Evolutionary conservation across 2,113 vertebrate genomes (phyloP).

Genomic region (Cygnus buccinator): DNA sequence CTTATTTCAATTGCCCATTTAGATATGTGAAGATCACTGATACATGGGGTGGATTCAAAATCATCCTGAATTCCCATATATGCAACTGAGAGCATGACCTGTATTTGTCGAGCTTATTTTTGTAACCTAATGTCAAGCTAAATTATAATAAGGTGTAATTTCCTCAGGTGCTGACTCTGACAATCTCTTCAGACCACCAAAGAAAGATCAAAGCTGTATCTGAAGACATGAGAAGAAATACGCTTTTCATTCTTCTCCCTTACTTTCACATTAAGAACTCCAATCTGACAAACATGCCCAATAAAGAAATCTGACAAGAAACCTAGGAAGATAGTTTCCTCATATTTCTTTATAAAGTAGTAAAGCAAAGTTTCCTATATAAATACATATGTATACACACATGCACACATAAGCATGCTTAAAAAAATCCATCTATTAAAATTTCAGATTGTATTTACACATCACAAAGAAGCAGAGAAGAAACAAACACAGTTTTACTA

Average conservation of each 20-base stretch:
- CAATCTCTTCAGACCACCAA: neutral
- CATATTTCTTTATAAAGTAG: neutral
- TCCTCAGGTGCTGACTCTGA: neutral
- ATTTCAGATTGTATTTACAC: neutral
- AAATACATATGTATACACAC: neutral
- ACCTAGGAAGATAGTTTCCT: neutral
- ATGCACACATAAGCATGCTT: rapidly evolving
- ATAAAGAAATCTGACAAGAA: neutral
- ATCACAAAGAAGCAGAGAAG: neutral
- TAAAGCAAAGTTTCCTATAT: neutral
- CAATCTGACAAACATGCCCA: neutral
- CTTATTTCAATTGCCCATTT: neutral
- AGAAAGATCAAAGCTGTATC: neutral
- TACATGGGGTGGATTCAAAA: neutral
- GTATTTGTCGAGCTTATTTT: neutral
- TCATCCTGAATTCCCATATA: neutral
- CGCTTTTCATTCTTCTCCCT: neutral
- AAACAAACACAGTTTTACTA: neutral
- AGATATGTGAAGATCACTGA: neutral
- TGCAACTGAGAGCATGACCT: neutral
- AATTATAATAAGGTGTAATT: neutral
- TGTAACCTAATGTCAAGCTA: neutral
- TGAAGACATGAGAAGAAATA: neutral
- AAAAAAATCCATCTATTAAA: neutral
- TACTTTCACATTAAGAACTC: neutral